Percentiles rank a stretch among this genome's conserved stretches.
phyloP scores from a whole-genome alignment of 2,888 invertebrate genomes.

The Girardia tigrina region DNA sequence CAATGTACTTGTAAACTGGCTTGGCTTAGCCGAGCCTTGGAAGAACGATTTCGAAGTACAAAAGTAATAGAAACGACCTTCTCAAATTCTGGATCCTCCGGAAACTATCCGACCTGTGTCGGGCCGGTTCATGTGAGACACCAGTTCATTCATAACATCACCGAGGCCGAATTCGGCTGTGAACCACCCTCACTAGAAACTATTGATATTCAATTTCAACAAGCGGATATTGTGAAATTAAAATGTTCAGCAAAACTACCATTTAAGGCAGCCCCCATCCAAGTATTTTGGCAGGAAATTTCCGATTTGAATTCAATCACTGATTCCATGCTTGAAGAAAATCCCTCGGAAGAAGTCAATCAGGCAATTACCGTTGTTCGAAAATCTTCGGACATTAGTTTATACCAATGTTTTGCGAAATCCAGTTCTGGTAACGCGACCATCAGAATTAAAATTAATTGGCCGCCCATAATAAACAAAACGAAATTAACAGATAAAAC shows the following conservation, averaged over 20 bases:
- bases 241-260: slow-evolving; percentile 5
- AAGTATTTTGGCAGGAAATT: not conserved
- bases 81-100: not conserved
- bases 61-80: not conserved
- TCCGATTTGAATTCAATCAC: not conserved
- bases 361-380: not conserved
- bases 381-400: not conserved
- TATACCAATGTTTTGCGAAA: not conserved
- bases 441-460: not conserved
- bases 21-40: not conserved
- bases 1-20: slow-evolving; percentile 2
- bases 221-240: not conserved
- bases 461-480: not conserved
- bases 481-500: not conserved
- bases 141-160: not conserved
- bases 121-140: not conserved
- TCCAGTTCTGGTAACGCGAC: not conserved
- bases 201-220: slow-evolving; percentile 2
- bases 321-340: not conserved
- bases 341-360: not conserved
- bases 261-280: not conserved
- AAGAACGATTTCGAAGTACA: not conserved
- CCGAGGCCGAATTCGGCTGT: slow-evolving; percentile 19
- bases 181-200: not conserved
- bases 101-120: not conserved